Evolutionary conservation across 92 coral and sea anemone species (phyloP).

Genomic region (Porites lobata): DNA sequence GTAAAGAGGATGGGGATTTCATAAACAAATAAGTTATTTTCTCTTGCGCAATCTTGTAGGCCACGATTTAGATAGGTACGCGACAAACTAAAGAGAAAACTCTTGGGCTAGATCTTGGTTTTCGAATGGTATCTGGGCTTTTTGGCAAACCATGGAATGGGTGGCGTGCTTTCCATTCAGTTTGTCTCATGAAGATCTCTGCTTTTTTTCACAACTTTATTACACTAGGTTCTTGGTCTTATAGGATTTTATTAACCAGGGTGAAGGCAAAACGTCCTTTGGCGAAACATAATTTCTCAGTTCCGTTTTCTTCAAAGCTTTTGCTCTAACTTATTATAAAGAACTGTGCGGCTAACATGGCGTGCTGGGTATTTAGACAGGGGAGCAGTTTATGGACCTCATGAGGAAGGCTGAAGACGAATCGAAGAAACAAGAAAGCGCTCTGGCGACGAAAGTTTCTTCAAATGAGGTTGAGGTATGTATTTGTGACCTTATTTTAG

Average conservation of each 20-base stretch:
- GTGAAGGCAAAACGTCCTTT: background rate
- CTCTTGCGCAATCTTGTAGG: no score
- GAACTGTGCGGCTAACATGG: slow-evolving; percentile 58
- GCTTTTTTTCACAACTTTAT: no score
- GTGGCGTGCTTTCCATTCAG: no score
- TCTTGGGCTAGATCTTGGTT: no score
- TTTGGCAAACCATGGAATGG: no score
- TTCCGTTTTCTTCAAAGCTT: background rate
- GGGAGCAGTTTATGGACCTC: slow-evolving; percentile 71
- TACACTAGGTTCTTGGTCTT: no score
- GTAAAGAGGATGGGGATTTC: slow-evolving; percentile 15
- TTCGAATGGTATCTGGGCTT: no score
- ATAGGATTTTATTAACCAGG: no score
- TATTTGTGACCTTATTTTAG: background rate
- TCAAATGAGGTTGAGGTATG: slow-evolving; percentile 36
- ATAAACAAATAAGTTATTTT: background rate
- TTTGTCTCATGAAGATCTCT: no score
- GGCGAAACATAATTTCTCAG: background rate
- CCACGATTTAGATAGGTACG: no score
- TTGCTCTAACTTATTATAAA: background rate
- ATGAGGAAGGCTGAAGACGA: slow-evolving; percentile 57
- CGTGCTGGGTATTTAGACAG: slow-evolving; percentile 63
- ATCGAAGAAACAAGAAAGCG: slow-evolving; percentile 10
- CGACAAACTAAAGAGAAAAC: no score
- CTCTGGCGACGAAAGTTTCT: background rate